Conservation (phyloP, 2,113 vertebrate species). For the Caloenas nicobarica region DNA sequence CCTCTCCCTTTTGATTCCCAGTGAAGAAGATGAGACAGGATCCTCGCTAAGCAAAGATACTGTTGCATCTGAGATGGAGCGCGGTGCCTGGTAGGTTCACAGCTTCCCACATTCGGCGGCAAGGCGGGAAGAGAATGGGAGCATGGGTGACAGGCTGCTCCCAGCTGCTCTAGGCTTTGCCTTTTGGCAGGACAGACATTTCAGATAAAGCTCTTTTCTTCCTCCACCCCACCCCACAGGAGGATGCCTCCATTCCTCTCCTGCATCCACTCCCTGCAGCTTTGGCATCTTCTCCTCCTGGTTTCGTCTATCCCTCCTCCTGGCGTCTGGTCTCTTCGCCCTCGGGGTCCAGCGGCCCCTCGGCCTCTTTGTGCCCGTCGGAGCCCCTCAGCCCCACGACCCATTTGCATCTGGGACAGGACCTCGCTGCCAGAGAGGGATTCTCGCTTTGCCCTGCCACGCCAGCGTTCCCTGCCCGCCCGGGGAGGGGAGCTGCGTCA, state of each 20-base stretch:
- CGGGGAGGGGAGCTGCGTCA: conserved; percentile 37
- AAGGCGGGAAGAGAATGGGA: not conserved
- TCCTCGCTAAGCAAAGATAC: conserved; percentile 49
- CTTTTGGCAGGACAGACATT: not conserved
- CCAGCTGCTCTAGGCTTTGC: not conserved
- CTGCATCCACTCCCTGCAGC: conserved; percentile 66
- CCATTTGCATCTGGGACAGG: conserved; percentile 78
- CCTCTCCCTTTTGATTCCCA: conserved; percentile 26
- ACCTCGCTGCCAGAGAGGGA: conserved; percentile 66
- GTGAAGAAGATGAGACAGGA: conserved; percentile 76
- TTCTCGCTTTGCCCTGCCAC: not conserved
- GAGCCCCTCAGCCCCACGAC: conserved; percentile 61
- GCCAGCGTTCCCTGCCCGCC: not conserved
- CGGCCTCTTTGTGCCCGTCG: conserved; percentile 77
- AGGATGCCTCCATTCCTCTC: conserved; percentile 69
- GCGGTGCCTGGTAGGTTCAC: conserved; percentile 73
- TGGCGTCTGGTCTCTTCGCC: conserved; percentile 65
- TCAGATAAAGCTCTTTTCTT: not conserved
- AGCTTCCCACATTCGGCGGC: not conserved
- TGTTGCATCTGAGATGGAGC: conserved; percentile 66
- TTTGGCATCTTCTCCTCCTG: conserved; percentile 76
- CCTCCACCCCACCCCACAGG: not conserved
- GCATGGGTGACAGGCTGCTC: not conserved
- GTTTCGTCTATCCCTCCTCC: conserved; percentile 57
- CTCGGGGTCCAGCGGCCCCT: conserved; percentile 50